phyloP scores from a whole-genome alignment of 2,888 invertebrate species.

The Bedellia somnulentella region DNA sequence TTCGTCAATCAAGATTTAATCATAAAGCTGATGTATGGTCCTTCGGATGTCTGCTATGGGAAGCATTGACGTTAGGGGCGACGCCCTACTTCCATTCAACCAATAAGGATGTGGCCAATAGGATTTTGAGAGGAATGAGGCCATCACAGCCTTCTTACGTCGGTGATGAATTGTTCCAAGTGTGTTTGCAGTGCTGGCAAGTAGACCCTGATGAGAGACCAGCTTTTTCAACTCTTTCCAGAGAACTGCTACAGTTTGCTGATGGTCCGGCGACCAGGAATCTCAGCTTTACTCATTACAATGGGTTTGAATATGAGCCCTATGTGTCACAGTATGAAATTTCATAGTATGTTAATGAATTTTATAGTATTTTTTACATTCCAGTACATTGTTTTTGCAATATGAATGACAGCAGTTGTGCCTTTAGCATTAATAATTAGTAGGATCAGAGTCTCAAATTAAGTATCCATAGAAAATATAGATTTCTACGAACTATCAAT shows the following conservation, averaged over 20 bases:
- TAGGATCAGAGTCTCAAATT: too few relatives aligned
- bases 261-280: conserved; percentile 30
- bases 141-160: conserved; percentile 75
- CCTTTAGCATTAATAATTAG: too few relatives aligned
- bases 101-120: conserved; percentile 67
- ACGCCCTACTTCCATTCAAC: conserved; percentile 75
- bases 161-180: conserved; percentile 77
- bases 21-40: conserved; percentile 82
- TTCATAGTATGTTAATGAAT: conserved; percentile 25
- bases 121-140: conserved; percentile 70
- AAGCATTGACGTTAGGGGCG: conserved; percentile 75
- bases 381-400: too few relatives aligned
- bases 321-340: conserved; percentile 46
- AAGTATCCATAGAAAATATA: too few relatives aligned
- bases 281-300: conserved; percentile 47
- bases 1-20: conserved; percentile 69
- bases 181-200: conserved; percentile 85
- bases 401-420: too few relatives aligned
- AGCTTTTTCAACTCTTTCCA: conserved; percentile 64
- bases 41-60: conserved; percentile 81
- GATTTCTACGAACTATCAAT: too few relatives aligned
- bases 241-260: conserved; percentile 33
- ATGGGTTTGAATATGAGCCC: conserved; percentile 45
- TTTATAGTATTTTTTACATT: too few relatives aligned
- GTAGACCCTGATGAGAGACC: conserved; percentile 80